Evolutionary conservation across 2,113 vertebrate genomes (phyloP).

Genomic region (Barnardius zonarius): DNA sequence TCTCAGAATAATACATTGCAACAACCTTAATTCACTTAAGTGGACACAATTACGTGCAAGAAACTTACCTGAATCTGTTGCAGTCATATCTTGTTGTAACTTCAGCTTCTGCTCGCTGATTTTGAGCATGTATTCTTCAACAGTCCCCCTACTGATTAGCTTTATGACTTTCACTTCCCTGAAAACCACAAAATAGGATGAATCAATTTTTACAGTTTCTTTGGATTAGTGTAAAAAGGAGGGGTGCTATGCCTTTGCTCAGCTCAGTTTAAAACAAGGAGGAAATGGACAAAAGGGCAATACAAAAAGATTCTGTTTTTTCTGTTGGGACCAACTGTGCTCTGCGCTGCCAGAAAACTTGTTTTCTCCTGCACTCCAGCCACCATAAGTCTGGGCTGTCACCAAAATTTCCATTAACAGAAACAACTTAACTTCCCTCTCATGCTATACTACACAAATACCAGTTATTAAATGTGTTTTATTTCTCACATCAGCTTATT

Average conservation of each 20-base stretch:
- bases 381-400: neutral
- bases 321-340: neutral
- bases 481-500: neutral
- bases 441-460: neutral
- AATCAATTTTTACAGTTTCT: neutral
- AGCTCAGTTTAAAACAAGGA: neutral
- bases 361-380: neutral
- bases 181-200: slow-evolving; percentile 16
- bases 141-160: slow-evolving; percentile 89
- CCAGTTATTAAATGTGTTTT: neutral
- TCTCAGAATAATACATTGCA: neutral
- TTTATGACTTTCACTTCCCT: slow-evolving; percentile 93
- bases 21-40: neutral
- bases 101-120: slow-evolving; percentile 91
- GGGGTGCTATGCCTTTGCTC: neutral
- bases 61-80: slow-evolving; percentile 83
- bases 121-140: slow-evolving; percentile 92
- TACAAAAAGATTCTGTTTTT: neutral
- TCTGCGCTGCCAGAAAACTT: neutral
- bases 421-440: neutral
- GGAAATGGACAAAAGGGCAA: neutral
- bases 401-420: neutral
- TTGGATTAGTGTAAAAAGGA: neutral
- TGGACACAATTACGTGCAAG: neutral
- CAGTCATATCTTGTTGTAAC: slow-evolving; percentile 94